Percentiles rank a stretch among this genome's conserved stretches.
Evolutionary conservation across 2,888 invertebrate species (phyloP).

Genomic region (Cremastinae sp.): DNA sequence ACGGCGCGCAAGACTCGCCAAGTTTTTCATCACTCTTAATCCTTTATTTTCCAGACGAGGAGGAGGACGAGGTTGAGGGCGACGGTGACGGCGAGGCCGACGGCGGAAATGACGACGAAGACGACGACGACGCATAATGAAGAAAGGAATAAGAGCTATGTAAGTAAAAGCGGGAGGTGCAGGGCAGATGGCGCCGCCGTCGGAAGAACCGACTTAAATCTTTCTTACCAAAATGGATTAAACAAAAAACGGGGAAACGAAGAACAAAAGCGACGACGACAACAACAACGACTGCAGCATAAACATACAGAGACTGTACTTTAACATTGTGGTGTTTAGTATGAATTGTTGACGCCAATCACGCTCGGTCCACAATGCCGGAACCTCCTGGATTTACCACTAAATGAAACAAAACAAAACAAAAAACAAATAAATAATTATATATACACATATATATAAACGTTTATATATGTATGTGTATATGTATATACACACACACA

Average conservation of each 20-base stretch:
- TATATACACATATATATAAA: constrained; percentile 32
- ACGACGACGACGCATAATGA: constrained; percentile 80
- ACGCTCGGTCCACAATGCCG: constrained; percentile 70
- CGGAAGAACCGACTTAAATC: constrained; percentile 72
- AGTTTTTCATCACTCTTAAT: not conserved
- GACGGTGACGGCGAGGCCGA: constrained; percentile 62
- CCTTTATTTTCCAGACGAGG: constrained; percentile 71
- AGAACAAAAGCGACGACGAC: not conserved
- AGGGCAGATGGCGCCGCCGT: constrained; percentile 73
- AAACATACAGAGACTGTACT: constrained; percentile 72
- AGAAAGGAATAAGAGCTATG: constrained; percentile 72
- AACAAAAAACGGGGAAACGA: not conserved
- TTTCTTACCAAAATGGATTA: constrained; percentile 70
- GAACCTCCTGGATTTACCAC: constrained; percentile 75
- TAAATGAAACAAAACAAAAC: constrained; percentile 65
- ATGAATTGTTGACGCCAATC: constrained; percentile 76
- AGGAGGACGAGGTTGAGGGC: constrained; percentile 76
- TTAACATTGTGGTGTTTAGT: constrained; percentile 80
- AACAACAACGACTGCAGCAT: not conserved
- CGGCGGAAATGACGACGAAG: constrained; percentile 69
- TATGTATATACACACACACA: constrained; percentile 36
- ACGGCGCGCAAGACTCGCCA: not conserved
- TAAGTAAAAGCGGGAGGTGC: constrained; percentile 77
- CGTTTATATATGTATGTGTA: constrained; percentile 26
- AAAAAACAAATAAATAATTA: constrained; percentile 4